These are phyloP conservation scores for Hypomecis punctinalis DNA, from an alignment of 2,888 invertebrate genomes.

Conservation along the genomic window DNA sequence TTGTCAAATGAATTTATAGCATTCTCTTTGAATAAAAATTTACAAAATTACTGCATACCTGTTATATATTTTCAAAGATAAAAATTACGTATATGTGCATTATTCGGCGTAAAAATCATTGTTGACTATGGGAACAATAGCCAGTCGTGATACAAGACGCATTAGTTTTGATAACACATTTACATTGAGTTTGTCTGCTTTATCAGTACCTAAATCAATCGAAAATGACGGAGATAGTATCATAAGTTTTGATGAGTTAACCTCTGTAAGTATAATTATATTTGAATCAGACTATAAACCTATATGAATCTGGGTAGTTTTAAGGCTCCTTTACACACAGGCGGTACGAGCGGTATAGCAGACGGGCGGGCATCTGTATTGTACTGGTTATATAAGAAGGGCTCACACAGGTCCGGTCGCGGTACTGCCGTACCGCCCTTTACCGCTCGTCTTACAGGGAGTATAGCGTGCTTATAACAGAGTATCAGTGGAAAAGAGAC, in stretches of 20 bases:
- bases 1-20: background rate
- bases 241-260: slow-evolving; percentile 56
- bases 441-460: too few relatives aligned
- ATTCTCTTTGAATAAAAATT: background rate
- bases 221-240: slow-evolving; percentile 54
- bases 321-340: too few relatives aligned
- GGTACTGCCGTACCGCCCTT: too few relatives aligned
- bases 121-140: slow-evolving; percentile 64
- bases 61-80: background rate
- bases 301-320: too few relatives aligned
- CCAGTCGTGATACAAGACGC: slow-evolving; percentile 70
- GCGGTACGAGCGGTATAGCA: too few relatives aligned
- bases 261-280: slow-evolving; percentile 54
- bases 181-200: slow-evolving; percentile 57
- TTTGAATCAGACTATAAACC: too few relatives aligned
- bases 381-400: too few relatives aligned
- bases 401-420: too few relatives aligned
- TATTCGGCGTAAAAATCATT: slow-evolving; percentile 26
- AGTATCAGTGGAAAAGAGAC: too few relatives aligned
- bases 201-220: slow-evolving; percentile 63
- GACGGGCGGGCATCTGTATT: too few relatives aligned
- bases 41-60: background rate
- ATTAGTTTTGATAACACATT: slow-evolving; percentile 77
- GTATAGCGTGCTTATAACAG: too few relatives aligned
- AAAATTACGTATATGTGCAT: background rate